These are phyloP conservation scores for Atrichornis clamosus DNA, from an alignment of 2,113 vertebrate genomes.

Conservation along the genomic window DNA sequence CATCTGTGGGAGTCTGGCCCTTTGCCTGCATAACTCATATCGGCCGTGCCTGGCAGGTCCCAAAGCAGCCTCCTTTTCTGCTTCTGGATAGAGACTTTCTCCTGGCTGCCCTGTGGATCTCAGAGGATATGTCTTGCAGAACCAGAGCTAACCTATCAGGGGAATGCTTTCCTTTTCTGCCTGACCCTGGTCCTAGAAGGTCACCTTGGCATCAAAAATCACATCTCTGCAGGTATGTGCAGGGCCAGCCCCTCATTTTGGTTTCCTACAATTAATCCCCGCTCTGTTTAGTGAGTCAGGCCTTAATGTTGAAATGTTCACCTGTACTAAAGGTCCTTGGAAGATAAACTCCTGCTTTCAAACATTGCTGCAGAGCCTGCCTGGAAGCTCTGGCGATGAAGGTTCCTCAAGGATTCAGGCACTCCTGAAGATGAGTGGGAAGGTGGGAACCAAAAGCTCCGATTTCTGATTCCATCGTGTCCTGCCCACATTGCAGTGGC, in stretches of 20 bases:
- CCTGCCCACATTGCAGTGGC: background rate
- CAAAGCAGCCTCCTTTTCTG: background rate
- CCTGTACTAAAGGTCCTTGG: background rate
- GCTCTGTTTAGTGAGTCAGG: background rate
- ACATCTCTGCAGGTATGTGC: background rate
- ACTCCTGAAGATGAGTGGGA: background rate
- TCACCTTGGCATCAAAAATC: background rate
- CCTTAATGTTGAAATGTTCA: background rate
- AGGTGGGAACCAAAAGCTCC: background rate
- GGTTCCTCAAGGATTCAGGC: background rate
- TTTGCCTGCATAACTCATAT: background rate
- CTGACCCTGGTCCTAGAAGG: background rate
- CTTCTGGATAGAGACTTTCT: background rate
- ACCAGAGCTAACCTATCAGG: background rate
- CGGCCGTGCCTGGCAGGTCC: background rate
- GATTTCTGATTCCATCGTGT: fast-evolving
- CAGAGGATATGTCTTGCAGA: background rate
- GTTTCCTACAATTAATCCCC: background rate
- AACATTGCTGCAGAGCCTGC: background rate
- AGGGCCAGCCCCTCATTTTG: background rate
- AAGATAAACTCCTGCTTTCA: background rate
- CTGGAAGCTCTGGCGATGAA: background rate
- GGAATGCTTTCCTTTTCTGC: background rate
- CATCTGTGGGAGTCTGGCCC: background rate
- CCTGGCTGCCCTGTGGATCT: background rate